Conservation (phyloP, 2,888 invertebrate species). For the Tuberolachnus salignus region DNA sequence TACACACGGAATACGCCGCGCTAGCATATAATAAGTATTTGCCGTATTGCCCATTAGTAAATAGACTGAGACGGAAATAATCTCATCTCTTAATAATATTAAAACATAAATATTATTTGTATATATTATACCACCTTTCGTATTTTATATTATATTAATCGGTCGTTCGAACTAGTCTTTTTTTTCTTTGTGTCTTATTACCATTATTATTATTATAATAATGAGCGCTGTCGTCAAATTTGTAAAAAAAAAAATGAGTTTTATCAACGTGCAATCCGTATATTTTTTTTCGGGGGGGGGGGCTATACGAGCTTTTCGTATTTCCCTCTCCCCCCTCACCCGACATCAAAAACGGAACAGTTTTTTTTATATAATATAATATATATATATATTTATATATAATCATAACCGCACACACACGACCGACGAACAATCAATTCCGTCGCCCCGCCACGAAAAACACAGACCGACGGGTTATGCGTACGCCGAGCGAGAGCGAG, state of each 20-base stretch:
- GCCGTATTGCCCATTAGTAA: no score
- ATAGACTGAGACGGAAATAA: no score
- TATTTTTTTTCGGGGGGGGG: not conserved
- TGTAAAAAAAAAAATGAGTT: not conserved
- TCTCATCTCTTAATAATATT: no score
- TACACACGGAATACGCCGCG: no score
- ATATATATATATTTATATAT: not conserved
- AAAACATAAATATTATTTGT: no score
- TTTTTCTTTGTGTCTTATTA: no score
- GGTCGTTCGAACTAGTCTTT: no score
- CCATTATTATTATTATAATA: no score
- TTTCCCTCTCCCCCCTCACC: no score
- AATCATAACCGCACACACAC: not conserved
- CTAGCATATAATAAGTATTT: no score
- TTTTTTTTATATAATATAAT: not conserved
- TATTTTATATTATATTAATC: no score
- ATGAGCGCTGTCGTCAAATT: not conserved
- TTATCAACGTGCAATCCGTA: not conserved
- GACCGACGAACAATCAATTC: constrained; percentile 29
- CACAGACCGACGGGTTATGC: constrained; percentile 33
- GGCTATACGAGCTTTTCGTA: not conserved
- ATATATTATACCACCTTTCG: no score
- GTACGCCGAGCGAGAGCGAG: not conserved
- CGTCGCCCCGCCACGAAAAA: not conserved
- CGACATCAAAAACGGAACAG: not conserved